A percentile compares a stretch with the other conserved stretches of the same genome.
phyloP scores from a whole-genome alignment of 1,140 invertebrate species.

The Conus betulinus region DNA sequence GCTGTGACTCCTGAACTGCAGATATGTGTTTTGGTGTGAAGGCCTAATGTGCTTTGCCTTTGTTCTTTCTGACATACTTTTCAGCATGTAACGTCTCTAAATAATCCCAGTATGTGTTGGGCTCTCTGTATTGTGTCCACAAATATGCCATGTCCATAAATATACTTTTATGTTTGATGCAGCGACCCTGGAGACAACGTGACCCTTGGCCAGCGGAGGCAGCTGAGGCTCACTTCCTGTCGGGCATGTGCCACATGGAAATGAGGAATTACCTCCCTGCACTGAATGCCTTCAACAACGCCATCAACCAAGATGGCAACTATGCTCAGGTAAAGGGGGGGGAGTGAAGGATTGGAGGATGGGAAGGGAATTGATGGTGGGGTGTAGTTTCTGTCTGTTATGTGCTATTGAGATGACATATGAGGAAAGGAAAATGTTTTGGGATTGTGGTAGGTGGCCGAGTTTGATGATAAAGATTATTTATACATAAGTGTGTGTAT shows the following conservation, averaged over 20 bases:
- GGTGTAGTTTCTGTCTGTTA: not conserved
- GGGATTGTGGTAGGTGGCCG: too few relatives aligned
- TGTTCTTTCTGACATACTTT: too few relatives aligned
- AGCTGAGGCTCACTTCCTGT: slow-evolving; percentile 71
- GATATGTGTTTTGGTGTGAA: too few relatives aligned
- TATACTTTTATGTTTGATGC: not conserved
- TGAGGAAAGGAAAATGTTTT: too few relatives aligned
- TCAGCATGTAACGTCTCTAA: too few relatives aligned
- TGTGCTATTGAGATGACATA: not conserved
- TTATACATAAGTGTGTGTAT: too few relatives aligned
- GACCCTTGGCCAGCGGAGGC: slow-evolving; percentile 68
- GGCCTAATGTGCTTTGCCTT: too few relatives aligned
- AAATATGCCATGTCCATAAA: not conserved
- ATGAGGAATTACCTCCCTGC: slow-evolving; percentile 65
- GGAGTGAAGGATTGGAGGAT: not conserved
- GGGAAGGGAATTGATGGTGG: too few relatives aligned
- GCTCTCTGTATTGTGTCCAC: not conserved
- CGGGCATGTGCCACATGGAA: slow-evolving; percentile 74
- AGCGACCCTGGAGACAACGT: slow-evolving; percentile 64
- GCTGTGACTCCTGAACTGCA: too few relatives aligned
- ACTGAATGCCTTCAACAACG: slow-evolving; percentile 70
- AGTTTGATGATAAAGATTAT: too few relatives aligned
- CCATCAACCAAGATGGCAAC: slow-evolving; percentile 70
- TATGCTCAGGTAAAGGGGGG: slow-evolving; percentile 66
- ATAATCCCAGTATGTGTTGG: too few relatives aligned